Evolutionary conservation across 2,113 vertebrate genomes (phyloP).

Genomic region (Erythrolamprus reginae): DNA sequence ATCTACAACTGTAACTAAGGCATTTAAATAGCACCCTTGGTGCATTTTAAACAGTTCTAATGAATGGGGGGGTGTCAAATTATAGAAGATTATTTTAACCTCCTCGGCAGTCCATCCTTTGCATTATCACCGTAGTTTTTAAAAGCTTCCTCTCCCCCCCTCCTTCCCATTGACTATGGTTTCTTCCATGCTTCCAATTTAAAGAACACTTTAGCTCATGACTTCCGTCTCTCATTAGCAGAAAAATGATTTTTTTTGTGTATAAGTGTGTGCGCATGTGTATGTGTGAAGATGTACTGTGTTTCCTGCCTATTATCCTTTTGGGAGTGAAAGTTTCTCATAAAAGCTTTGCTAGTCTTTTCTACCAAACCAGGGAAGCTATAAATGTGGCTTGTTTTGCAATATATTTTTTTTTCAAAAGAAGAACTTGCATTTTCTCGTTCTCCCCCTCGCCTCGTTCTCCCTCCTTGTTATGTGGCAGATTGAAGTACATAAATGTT

Average conservation of each 20-base stretch:
- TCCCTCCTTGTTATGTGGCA: slow-evolving; percentile 44
- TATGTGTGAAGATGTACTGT: slow-evolving; percentile 51
- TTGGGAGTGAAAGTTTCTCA: slow-evolving; percentile 64
- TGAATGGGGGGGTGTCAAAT: slow-evolving; percentile 64
- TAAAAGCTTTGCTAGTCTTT: slow-evolving; percentile 50
- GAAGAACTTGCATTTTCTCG: slow-evolving; percentile 17
- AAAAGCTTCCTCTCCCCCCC: slow-evolving; percentile 32
- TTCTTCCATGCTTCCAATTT: slow-evolving; percentile 56
- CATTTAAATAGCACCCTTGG: slow-evolving; percentile 10
- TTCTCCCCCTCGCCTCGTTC: neutral
- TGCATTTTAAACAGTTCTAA: slow-evolving; percentile 66
- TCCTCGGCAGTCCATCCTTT: slow-evolving; percentile 56
- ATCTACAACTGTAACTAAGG: neutral
- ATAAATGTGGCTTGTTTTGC: slow-evolving; percentile 49
- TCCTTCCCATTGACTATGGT: slow-evolving; percentile 24
- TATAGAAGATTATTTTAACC: slow-evolving; percentile 52
- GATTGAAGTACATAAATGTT: neutral
- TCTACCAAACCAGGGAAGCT: slow-evolving; percentile 47
- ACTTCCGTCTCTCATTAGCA: slow-evolving; percentile 69
- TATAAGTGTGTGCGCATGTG: slow-evolving; percentile 36
- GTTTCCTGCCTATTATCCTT: slow-evolving; percentile 66
- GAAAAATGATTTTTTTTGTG: slow-evolving; percentile 70
- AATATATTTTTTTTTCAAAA: neutral
- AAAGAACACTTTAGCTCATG: slow-evolving; percentile 59
- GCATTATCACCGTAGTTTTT: slow-evolving; percentile 9